phyloP scores from a whole-genome alignment of 2,888 invertebrate genomes.

The Abrostola triplasia region DNA sequence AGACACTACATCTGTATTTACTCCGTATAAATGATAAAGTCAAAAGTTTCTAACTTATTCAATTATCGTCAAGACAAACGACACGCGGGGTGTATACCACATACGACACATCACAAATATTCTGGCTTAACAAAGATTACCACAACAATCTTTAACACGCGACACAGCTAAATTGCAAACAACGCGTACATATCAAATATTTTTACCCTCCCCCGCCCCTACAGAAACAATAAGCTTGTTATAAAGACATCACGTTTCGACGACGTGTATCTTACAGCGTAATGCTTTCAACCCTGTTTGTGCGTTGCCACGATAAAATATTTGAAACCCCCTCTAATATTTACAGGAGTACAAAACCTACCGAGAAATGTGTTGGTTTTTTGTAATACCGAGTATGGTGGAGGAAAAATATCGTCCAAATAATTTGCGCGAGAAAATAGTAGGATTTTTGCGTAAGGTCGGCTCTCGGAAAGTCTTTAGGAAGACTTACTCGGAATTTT shows the following conservation, averaged over 20 bases:
- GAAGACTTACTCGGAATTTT: slow-evolving; percentile 38
- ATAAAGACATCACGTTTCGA: slow-evolving; percentile 63
- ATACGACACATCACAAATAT: slow-evolving; percentile 4
- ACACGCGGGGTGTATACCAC: neutral
- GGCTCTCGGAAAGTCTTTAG: slow-evolving; percentile 17
- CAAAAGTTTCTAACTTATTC: no score
- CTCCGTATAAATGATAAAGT: no score
- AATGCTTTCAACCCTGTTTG: slow-evolving; percentile 58
- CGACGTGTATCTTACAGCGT: slow-evolving; percentile 62
- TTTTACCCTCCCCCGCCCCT: slow-evolving; percentile 45
- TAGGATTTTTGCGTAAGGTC: slow-evolving; percentile 23
- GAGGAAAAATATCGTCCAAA: slow-evolving; percentile 22
- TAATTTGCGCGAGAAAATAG: slow-evolving; percentile 23
- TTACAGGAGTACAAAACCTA: slow-evolving; percentile 38
- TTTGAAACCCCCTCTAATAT: slow-evolving; percentile 47
- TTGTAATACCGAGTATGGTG: slow-evolving; percentile 13
- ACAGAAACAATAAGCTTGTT: slow-evolving; percentile 68
- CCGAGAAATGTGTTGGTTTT: slow-evolving; percentile 14
- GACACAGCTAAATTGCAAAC: slow-evolving; percentile 39
- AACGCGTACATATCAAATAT: slow-evolving; percentile 56
- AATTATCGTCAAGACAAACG: neutral
- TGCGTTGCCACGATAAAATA: slow-evolving; percentile 52
- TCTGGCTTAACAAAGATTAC: slow-evolving; percentile 7
- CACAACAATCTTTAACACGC: slow-evolving; percentile 23
- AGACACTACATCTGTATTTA: no score